These are phyloP conservation scores for Rhodophaea formosa DNA, from an alignment of 2,888 invertebrate genomes.

Conservation along the genomic window DNA sequence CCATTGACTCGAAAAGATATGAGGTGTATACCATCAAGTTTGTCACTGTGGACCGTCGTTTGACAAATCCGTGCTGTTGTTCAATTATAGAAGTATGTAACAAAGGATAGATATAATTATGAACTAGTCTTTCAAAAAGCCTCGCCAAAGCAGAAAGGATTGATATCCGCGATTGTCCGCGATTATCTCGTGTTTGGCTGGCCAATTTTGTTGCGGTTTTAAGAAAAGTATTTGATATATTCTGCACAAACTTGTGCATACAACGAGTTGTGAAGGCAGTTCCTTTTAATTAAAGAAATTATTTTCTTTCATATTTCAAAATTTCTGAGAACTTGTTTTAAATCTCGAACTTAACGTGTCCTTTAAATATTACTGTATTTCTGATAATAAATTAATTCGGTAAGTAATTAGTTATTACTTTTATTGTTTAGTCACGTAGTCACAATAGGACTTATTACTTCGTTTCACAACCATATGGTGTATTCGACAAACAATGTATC, in stretches of 20 bases:
- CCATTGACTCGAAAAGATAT: constrained; percentile 3
- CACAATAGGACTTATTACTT: background rate
- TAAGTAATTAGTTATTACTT: background rate
- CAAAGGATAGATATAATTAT: constrained; percentile 6
- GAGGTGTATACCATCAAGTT: constrained; percentile 4
- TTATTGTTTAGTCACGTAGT: background rate
- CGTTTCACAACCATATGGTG: background rate
- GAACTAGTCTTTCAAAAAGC: constrained; percentile 13
- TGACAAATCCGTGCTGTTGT: constrained; percentile 17
- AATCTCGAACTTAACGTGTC: no score
- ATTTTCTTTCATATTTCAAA: no score
- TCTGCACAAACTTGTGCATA: no score
- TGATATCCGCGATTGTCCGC: no score
- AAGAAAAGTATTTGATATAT: no score
- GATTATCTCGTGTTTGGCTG: no score
- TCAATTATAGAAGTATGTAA: constrained; percentile 3
- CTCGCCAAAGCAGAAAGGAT: constrained; percentile 2
- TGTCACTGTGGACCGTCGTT: background rate
- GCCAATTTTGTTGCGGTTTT: no score
- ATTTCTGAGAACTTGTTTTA: no score
- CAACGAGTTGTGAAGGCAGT: no score
- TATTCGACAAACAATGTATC: background rate
- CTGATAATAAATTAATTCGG: background rate
- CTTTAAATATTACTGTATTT: no score
- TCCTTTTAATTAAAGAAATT: no score